A percentile compares a stretch with the other conserved stretches of the same genome.
These are phyloP conservation scores for Drosophila sordidula DNA, from an alignment of 2,888 invertebrate species.

Conservation along the genomic window DNA sequence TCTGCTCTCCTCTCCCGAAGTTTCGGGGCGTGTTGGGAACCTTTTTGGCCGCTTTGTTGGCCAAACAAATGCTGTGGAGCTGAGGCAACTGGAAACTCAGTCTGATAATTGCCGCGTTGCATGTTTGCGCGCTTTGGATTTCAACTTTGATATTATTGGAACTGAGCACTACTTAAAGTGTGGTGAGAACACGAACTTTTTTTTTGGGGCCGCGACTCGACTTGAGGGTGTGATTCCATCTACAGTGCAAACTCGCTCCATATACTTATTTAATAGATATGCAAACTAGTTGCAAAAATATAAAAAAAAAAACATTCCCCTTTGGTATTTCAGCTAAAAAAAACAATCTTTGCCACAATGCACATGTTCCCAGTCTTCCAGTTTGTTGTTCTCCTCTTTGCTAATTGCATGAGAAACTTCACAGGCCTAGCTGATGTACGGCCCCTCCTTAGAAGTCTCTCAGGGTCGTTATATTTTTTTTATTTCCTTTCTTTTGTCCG, in stretches of 20 bases:
- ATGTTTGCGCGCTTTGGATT: constrained; percentile 59
- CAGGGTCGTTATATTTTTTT: constrained; percentile 47
- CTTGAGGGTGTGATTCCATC: constrained; percentile 46
- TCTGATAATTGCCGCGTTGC: constrained; percentile 72
- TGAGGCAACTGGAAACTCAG: constrained; percentile 31
- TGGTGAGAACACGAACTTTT: constrained; percentile 63
- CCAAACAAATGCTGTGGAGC: constrained; percentile 29
- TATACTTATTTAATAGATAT: constrained; percentile 48
- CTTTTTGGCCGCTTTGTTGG: constrained; percentile 53
- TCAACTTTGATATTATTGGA: constrained; percentile 72
- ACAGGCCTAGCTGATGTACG: constrained; percentile 43
- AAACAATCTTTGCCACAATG: constrained; percentile 33
- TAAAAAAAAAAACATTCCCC: constrained; percentile 30
- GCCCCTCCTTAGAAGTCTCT: constrained; percentile 49
- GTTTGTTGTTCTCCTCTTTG: constrained; percentile 43
- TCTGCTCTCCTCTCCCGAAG: neutral
- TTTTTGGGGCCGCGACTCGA: constrained; percentile 20
- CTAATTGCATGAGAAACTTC: constrained; percentile 73
- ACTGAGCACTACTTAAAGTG: constrained; percentile 23
- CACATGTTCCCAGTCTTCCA: constrained; percentile 55
- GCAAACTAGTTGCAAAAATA: constrained; percentile 50
- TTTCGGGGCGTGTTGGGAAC: constrained; percentile 48
- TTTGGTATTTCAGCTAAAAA: constrained; percentile 48
- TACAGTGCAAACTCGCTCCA: constrained; percentile 23
- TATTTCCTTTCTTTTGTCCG: constrained; percentile 7